Conservation (phyloP, 2,797 vertebrate species). For the Hoplostethus atlanticus region DNA sequence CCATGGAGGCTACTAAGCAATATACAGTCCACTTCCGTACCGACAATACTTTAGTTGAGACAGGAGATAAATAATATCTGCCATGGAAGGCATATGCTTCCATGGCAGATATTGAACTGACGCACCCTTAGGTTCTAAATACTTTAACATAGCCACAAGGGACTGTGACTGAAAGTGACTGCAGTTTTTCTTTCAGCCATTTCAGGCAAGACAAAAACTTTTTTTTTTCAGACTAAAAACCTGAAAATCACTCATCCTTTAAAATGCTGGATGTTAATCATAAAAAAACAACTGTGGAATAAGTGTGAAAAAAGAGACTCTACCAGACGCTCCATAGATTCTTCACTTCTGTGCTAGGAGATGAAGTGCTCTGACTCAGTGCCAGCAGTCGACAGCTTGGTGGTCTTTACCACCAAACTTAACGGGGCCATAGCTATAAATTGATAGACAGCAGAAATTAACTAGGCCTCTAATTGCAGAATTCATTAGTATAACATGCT, state of each 20-base stretch:
- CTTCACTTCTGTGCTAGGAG: constrained; percentile 49
- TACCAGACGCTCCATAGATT: constrained; percentile 48
- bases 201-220: not conserved
- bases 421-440: constrained; percentile 56
- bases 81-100: no score
- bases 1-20: no score
- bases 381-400: constrained; percentile 71
- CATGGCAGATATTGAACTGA: no score
- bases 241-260: constrained; percentile 10
- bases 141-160: no score
- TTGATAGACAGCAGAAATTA: constrained; percentile 75
- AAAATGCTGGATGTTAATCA: not conserved
- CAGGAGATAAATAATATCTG: no score
- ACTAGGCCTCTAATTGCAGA: constrained; percentile 76
- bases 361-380: constrained; percentile 70
- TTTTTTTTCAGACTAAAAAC: constrained; percentile 7
- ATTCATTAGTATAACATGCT: constrained; percentile 71
- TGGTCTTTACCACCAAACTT: constrained; percentile 70
- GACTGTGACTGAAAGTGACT: no score
- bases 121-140: no score
- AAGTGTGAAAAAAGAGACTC: constrained; percentile 40
- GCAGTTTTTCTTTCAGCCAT: constrained; percentile 20
- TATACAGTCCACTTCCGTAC: no score
- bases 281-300: constrained; percentile 16
- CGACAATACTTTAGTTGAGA: no score